These are phyloP conservation scores for Naso thynnoides DNA, from an alignment of 2,797 vertebrate genomes.

Conservation along the genomic window DNA sequence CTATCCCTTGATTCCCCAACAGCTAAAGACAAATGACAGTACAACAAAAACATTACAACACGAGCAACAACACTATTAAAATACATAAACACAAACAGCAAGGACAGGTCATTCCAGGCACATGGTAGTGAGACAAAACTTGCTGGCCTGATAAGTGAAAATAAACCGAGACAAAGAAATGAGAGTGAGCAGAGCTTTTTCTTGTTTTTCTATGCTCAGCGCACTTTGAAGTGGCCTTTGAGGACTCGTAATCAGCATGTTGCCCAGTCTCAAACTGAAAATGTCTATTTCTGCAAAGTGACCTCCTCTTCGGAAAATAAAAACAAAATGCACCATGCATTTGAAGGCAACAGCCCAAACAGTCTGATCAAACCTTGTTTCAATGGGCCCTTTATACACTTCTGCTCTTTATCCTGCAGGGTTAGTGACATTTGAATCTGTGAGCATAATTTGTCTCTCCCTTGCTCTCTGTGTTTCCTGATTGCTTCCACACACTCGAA, in stretches of 20 bases:
- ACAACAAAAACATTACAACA: slow-evolving; percentile 29
- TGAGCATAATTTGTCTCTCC: slow-evolving; percentile 53
- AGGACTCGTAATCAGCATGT: slow-evolving; percentile 53
- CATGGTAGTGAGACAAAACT: slow-evolving; percentile 33
- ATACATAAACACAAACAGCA: slow-evolving; percentile 11
- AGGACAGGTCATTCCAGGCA: slow-evolving; percentile 40
- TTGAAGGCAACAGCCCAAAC: slow-evolving; percentile 56
- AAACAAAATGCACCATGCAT: slow-evolving; percentile 62
- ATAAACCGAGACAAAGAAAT: slow-evolving; percentile 55
- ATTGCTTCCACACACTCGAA: slow-evolving; percentile 81
- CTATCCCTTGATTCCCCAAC: not conserved
- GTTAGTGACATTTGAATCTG: slow-evolving; percentile 64
- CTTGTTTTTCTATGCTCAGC: slow-evolving; percentile 32
- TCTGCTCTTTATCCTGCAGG: slow-evolving; percentile 61
- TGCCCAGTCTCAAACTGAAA: slow-evolving; percentile 52
- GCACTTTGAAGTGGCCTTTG: slow-evolving; percentile 72
- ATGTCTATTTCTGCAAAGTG: slow-evolving; percentile 53
- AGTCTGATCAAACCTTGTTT: slow-evolving; percentile 42
- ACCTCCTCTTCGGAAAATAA: slow-evolving; percentile 56
- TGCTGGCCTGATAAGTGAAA: slow-evolving; percentile 45
- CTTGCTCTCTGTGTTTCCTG: slow-evolving; percentile 54
- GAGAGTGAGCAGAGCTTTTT: slow-evolving; percentile 36
- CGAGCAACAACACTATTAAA: slow-evolving; percentile 17
- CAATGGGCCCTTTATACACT: slow-evolving; percentile 55
- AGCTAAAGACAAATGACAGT: slow-evolving; percentile 5